phyloP scores from a whole-genome alignment of 2,113 vertebrate species.

The Elephantulus edwardii region DNA sequence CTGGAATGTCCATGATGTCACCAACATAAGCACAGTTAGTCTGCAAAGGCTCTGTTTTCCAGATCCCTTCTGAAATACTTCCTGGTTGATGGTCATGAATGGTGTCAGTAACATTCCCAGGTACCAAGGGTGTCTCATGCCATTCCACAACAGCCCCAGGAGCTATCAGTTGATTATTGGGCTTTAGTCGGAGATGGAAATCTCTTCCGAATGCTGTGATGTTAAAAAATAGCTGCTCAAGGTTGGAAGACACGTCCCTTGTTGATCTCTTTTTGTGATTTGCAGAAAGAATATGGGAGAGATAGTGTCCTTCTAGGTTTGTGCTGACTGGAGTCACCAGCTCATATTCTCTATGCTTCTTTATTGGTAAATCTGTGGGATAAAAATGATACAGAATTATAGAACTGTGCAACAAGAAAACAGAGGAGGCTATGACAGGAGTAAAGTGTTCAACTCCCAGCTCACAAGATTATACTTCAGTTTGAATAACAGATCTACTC shows the following conservation, averaged over 20 bases:
- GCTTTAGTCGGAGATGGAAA: conserved; percentile 92
- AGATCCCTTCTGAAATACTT: conserved; percentile 73
- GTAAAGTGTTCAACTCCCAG: neutral
- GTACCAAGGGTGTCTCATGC: conserved; percentile 84
- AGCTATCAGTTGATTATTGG: conserved; percentile 90
- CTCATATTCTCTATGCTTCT: conserved; percentile 88
- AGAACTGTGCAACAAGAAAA: conserved; percentile 10
- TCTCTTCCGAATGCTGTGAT: conserved; percentile 93
- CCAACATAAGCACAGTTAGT: conserved; percentile 95
- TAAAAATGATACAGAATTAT: conserved; percentile 59
- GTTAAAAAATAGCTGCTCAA: conserved; percentile 91
- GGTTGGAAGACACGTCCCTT: conserved; percentile 81
- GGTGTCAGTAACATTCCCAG: conserved; percentile 49
- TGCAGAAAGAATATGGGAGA: conserved; percentile 92
- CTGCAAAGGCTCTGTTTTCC: conserved; percentile 90
- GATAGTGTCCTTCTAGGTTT: conserved; percentile 89
- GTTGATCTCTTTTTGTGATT: conserved; percentile 89
- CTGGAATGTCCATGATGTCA: conserved; percentile 92
- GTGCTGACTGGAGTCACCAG: conserved; percentile 94
- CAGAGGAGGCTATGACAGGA: neutral
- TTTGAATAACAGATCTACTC: neutral
- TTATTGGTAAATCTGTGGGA: conserved; percentile 83
- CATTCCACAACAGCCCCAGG: conserved; percentile 93
- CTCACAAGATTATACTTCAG: neutral
- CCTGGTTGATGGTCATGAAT: conserved; percentile 14